Percentiles rank a stretch among this genome's conserved stretches.
phyloP scores from a whole-genome alignment of 2,797 vertebrate genomes.

The Passerculus sandwichensis region DNA sequence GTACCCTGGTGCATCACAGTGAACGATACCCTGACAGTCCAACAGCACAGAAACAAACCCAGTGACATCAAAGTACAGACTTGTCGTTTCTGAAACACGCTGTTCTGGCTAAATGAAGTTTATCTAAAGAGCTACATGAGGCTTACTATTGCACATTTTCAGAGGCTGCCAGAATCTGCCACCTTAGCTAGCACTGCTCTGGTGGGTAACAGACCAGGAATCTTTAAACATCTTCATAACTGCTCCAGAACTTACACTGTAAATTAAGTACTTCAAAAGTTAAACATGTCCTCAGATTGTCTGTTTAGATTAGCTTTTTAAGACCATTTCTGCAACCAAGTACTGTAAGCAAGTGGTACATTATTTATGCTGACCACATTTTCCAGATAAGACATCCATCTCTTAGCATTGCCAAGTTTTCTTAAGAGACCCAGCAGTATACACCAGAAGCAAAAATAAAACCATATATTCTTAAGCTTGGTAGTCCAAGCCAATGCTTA shows the following conservation, averaged over 20 bases:
- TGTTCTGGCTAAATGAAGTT: neutral
- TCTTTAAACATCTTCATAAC: neutral
- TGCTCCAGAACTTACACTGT: neutral
- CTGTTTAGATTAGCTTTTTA: conserved; percentile 9
- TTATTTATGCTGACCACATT: conserved; percentile 37
- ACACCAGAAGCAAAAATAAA: conserved; percentile 2
- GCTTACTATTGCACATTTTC: neutral
- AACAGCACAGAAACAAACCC: neutral
- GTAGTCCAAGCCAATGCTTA: neutral
- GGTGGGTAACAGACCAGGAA: neutral
- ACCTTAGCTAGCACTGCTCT: neutral
- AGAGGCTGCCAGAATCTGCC: neutral
- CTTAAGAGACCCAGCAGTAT: neutral
- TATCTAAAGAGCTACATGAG: accelerated
- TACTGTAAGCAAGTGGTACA: conserved; percentile 16
- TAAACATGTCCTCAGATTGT: neutral
- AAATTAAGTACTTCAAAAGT: conserved; percentile 14
- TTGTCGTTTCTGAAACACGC: neutral
- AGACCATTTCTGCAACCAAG: conserved; percentile 2
- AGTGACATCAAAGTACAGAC: neutral
- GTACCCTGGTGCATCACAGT: neutral
- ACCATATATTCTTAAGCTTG: neutral
- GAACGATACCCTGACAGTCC: neutral
- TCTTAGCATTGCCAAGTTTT: neutral
- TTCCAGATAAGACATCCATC: conserved; percentile 15